A percentile compares a stretch with the other conserved stretches of the same genome.
phyloP scores from a whole-genome alignment of 2,797 vertebrate species.

The Enteromius viviparus region DNA sequence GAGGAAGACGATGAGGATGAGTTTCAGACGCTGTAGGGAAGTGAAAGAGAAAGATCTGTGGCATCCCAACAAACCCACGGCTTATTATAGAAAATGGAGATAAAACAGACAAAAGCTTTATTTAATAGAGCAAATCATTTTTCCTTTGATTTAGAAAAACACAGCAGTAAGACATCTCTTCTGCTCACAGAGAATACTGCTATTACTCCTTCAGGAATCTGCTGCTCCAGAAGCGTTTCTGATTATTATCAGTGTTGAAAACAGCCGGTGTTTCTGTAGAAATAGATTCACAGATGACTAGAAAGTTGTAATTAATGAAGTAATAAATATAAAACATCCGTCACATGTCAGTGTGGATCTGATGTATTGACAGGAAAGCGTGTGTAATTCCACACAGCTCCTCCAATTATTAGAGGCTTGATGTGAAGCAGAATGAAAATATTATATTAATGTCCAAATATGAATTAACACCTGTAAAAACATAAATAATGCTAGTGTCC shows the following conservation, averaged over 20 bases:
- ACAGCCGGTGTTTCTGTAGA: neutral
- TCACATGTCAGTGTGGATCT: neutral
- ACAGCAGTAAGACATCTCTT: too few species aligned
- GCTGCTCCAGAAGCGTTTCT: neutral
- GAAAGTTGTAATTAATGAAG: neutral
- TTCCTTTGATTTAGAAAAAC: neutral
- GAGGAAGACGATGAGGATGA: neutral
- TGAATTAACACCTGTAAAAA: neutral
- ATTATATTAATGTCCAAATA: too few species aligned
- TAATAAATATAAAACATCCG: too few species aligned
- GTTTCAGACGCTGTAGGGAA: slow-evolving; percentile 11
- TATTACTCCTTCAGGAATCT: neutral
- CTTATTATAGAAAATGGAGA: neutral
- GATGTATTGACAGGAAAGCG: neutral
- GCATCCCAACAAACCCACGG: neutral
- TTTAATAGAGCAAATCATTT: neutral
- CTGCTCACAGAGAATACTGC: neutral
- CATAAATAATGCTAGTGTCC: neutral
- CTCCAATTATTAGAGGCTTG: neutral
- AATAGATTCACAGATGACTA: neutral
- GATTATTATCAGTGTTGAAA: neutral
- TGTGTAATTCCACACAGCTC: neutral
- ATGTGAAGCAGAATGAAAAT: neutral
- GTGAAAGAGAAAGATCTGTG: slow-evolving; percentile 33
- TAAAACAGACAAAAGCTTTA: neutral